Conservation (phyloP, 2,888 invertebrate genomes). For the Oasisia sp. region DNA sequence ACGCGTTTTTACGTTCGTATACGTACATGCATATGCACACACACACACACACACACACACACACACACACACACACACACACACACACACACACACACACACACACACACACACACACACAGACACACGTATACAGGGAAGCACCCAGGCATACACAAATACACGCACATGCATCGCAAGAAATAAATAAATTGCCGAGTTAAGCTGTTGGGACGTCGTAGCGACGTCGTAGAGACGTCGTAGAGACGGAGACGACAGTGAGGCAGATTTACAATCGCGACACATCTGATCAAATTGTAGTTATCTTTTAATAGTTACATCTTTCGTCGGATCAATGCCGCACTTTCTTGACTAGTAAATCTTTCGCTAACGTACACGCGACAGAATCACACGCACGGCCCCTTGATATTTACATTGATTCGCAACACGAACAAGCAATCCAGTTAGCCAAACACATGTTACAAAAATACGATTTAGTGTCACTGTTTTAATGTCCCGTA, state of each 20-base stretch:
- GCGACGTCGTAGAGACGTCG: too few species aligned
- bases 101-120: conserved; percentile 25
- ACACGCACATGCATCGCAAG: neutral
- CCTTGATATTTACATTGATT: neutral
- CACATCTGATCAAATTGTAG: neutral
- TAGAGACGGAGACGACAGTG: neutral
- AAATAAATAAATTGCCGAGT: neutral
- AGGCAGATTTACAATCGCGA: neutral
- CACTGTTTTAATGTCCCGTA: neutral
- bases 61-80: conserved; percentile 14
- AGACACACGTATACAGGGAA: conserved; percentile 21
- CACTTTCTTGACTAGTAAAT: conserved; percentile 17
- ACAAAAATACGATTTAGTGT: conserved; percentile 11
- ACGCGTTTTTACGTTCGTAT: neutral
- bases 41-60: conserved; percentile 27
- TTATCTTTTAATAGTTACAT: conserved; percentile 11
- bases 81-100: conserved; percentile 24
- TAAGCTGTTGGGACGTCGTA: too few species aligned
- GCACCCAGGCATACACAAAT: conserved; percentile 19
- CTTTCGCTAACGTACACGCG: neutral
- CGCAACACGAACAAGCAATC: neutral
- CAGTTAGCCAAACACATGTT: neutral
- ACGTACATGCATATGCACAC: too few species aligned
- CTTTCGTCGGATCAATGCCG: conserved; percentile 10
- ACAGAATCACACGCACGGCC: neutral